Base-by-base conservation (phyloP, 2,888 invertebrate species). In the Phortica magna region DNA sequence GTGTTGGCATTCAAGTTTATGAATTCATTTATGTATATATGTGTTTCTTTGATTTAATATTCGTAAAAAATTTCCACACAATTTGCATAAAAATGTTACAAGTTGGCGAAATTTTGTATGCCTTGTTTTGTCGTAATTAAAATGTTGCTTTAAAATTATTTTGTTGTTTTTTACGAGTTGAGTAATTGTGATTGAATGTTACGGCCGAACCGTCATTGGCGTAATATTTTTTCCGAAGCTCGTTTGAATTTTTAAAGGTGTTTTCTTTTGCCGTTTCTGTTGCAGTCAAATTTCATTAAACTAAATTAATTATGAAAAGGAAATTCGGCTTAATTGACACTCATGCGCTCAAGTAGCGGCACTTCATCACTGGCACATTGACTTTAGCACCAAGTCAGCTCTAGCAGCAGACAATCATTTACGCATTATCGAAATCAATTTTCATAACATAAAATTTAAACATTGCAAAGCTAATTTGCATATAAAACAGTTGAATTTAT, bases 401-500 rank as follows among this genome's bases (percentile, higher is more conserved):
- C 7, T 48, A 2, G 48, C 48, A 19, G 6, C 12, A 12, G 76
- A n/a, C 77, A 80, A 90, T 88, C 76, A 88, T 85, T 90, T 88
- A 82, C 82, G 81, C 88, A 90, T 89, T 83, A 85, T 81, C 82
- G 80, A 83, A 87, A 87, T 83, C 83, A 83, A 84, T 89, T 87
- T 84, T 73, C 73, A 76, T 79, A 78, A 81, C 76, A 81, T 82
- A 77, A 82, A 83, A 76, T 82, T 81, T 76, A 75, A 76, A 77
- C 65, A 43, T 83, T 79, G 78, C 72, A 81, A 86, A 83, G 86
- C 89, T 90, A 90, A 91, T 91, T 91, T 91, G 89, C 91, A 91
- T 91, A 89, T 91, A 91, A 91, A 91, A 89, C 90, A 90, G 90
- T 89, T 89, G 85, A 86, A 83, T 83, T 88, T 86, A 78, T 80